These are phyloP conservation scores for Melolontha melolontha DNA, from an alignment of 2,888 invertebrate species.

Conservation along the genomic window DNA sequence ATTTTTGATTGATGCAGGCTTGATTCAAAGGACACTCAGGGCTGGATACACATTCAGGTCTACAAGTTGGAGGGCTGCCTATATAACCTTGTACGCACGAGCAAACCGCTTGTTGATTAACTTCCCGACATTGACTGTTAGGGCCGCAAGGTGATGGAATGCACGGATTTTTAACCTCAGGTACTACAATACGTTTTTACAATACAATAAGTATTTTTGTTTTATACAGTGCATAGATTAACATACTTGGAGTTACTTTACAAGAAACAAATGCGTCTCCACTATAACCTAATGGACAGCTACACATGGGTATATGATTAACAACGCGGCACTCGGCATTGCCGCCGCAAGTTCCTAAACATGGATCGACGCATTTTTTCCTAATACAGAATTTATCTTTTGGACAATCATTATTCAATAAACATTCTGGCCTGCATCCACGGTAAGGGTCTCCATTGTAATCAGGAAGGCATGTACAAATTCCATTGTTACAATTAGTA, in stretches of 20 bases:
- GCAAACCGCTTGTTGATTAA: slow-evolving; percentile 61
- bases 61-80: slow-evolving; percentile 65
- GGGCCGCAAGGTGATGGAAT: slow-evolving; percentile 59
- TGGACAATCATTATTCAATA: slow-evolving; percentile 80
- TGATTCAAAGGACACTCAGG: slow-evolving; percentile 62
- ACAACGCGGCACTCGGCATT: slow-evolving; percentile 68
- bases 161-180: slow-evolving; percentile 58
- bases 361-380: slow-evolving; percentile 82
- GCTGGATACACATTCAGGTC: slow-evolving; percentile 65
- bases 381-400: slow-evolving; percentile 77
- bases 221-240: slow-evolving; percentile 47
- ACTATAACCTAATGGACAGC: slow-evolving; percentile 73
- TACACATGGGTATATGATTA: slow-evolving; percentile 77
- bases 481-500: slow-evolving; percentile 72
- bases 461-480: slow-evolving; percentile 79
- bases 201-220: not conserved
- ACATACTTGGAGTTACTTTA: slow-evolving; percentile 62
- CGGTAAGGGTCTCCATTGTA: slow-evolving; percentile 82
- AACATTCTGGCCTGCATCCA: slow-evolving; percentile 84
- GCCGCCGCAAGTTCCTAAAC: slow-evolving; percentile 77
- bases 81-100: slow-evolving; percentile 61
- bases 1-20: slow-evolving; percentile 64
- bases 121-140: slow-evolving; percentile 59
- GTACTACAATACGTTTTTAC: slow-evolving; percentile 39
- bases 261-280: slow-evolving; percentile 81